A percentile compares a stretch with the other conserved stretches of the same genome.
phyloP scores from a whole-genome alignment of 2,113 vertebrate species.

The Patagioenas fasciata region DNA sequence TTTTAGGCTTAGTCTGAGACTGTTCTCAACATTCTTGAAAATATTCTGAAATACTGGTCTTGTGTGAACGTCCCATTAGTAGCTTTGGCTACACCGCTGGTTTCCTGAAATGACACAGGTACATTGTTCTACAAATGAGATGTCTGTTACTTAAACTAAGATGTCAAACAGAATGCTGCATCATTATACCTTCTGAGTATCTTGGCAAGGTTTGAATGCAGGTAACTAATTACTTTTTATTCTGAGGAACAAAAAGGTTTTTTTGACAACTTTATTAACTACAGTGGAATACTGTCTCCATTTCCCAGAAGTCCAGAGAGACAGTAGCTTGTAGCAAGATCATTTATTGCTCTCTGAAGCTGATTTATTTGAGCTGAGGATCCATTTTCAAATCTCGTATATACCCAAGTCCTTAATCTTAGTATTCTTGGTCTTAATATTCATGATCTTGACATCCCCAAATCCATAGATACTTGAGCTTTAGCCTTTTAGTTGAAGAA shows the following conservation, averaged over 20 bases:
- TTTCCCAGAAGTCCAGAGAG: background rate
- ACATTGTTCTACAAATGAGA: background rate
- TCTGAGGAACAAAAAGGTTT: background rate
- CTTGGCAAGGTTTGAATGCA: background rate
- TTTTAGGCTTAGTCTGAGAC: background rate
- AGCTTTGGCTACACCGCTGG: background rate
- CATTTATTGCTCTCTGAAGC: background rate
- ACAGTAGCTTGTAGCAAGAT: background rate
- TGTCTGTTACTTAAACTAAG: background rate
- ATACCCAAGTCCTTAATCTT: background rate
- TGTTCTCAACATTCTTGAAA: background rate
- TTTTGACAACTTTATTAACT: background rate
- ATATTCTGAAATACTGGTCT: background rate
- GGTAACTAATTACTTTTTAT: background rate
- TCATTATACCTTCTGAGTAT: background rate
- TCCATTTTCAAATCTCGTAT: background rate
- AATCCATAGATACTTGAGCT: background rate
- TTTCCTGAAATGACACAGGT: background rate
- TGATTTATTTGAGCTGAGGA: background rate
- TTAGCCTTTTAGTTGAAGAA: background rate
- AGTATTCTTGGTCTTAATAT: background rate
- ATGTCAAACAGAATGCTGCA: background rate
- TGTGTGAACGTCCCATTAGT: background rate
- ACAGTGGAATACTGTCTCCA: background rate
- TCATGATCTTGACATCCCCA: background rate